Conservation (phyloP, 2,797 vertebrate species). For the Nothura maculosa region DNA sequence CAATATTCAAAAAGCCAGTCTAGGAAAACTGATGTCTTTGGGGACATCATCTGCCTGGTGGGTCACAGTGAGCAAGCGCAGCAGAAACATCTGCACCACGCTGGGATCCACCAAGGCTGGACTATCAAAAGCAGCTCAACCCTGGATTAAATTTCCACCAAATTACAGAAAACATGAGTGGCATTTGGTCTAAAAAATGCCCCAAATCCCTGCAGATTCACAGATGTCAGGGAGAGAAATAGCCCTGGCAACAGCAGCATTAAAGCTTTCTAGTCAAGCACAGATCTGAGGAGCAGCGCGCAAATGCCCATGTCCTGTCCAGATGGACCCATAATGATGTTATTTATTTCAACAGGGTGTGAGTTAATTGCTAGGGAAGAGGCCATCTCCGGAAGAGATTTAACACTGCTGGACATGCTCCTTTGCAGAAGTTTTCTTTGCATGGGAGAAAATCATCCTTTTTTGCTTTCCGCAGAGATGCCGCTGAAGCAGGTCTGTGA, state of each 20-base stretch:
- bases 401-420: not conserved
- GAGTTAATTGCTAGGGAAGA: not conserved
- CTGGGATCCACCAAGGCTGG: not conserved
- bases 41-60: fast-evolving
- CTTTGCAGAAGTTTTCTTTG: not conserved
- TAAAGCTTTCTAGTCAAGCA: not conserved
- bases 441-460: no score
- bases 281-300: not conserved
- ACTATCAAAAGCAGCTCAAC: not conserved
- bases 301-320: not conserved
- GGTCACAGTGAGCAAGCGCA: not conserved
- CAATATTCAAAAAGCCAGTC: fast-evolving
- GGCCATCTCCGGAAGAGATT: not conserved
- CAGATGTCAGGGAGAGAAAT: not conserved
- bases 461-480: not conserved
- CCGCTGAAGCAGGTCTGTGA: not conserved
- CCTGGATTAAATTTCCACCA: not conserved
- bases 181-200: not conserved
- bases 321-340: not conserved
- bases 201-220: not conserved
- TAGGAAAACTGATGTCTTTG: fast-evolving
- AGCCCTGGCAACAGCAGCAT: not conserved
- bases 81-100: not conserved
- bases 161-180: not conserved
- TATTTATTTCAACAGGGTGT: not conserved